Percentiles rank a stretch among this genome's conserved stretches.
phyloP scores from a whole-genome alignment of 2,113 vertebrate species.

The Mugil cephalus region DNA sequence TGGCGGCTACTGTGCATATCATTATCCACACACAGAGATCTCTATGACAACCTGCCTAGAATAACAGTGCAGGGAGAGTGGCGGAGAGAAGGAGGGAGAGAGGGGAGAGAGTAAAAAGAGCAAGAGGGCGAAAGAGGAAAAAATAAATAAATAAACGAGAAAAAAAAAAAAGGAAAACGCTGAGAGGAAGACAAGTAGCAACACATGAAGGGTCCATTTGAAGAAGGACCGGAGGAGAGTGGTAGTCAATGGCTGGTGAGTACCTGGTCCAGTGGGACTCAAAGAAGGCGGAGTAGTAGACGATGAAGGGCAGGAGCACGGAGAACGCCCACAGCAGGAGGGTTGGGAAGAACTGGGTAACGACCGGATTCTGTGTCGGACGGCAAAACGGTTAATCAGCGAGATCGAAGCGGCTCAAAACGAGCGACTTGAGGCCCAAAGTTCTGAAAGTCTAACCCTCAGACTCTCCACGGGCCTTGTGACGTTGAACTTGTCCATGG shows the following conservation, averaged over 20 bases:
- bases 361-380: constrained; percentile 89
- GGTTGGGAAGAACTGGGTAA: constrained; percentile 97
- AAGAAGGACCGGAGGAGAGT: constrained; percentile 23
- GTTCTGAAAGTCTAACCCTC: constrained; percentile 79
- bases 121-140: constrained; percentile 48
- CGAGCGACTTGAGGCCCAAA: not conserved
- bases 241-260: constrained; percentile 13
- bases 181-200: constrained; percentile 32
- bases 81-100: constrained; percentile 52
- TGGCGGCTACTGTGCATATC: constrained; percentile 77
- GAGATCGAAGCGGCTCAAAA: not conserved
- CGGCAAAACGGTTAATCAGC: constrained; percentile 36
- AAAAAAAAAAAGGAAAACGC: constrained; percentile 9
- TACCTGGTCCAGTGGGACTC: constrained; percentile 98
- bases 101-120: constrained; percentile 38
- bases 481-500: constrained; percentile 98
- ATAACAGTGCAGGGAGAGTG: constrained; percentile 71
- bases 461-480: constrained; percentile 93
- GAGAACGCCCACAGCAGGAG: constrained; percentile 96
- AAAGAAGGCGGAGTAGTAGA: constrained; percentile 95
- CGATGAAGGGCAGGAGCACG: constrained; percentile 93
- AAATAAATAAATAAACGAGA: constrained; percentile 28
- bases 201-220: constrained; percentile 26
- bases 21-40: constrained; percentile 82
- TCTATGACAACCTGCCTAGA: constrained; percentile 87